Base-by-base conservation (phyloP, 2,797 vertebrate genomes). In the Gallinago solitaria region DNA sequence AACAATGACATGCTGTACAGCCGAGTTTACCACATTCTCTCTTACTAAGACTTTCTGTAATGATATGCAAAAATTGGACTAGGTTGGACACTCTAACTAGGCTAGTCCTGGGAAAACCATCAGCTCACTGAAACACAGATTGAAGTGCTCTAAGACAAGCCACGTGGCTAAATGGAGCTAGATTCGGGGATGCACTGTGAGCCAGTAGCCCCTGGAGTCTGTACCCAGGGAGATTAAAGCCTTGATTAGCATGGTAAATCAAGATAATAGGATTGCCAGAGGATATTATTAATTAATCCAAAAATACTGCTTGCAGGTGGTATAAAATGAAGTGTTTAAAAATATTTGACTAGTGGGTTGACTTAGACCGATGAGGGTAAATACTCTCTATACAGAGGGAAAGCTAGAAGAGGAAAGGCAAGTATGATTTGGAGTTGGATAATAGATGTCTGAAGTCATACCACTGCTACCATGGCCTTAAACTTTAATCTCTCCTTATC, bases 1-100 rank as follows among this genome's bases (percentile, higher is more conserved):
- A 54, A 59, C 2, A 50, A 8, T 16, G 12, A 4, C 50, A 18
- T 0, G 0, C 20, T 17, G 6, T 23, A 21, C 16, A 48, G 53
- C 10, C 28, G 60, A 53, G 39, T 71, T 53, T n/a, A 24, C 18
- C 45, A 16, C 14, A 2, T 30, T 45, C 12, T 80, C 16, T 57
- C 51, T 70, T 37, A 3, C 27, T 16, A 9, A 16, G 39, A 9
- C 3, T 79, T 45, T 51, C 30, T 43, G 12, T 11, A 43, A 43
- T 27, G 18, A 9, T 32, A 25, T 7, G 4, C 43, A 59, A n/a
- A 45, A 60, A 19, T 0, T 19, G 25, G 18, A 3, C 17, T 21
- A 20, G 35, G 16, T 3, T 63, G 43, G n/a, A 5, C 48, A 2
- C 3, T 27, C 43, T 32, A 27, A 27, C 20, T n/a, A 20, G 14